Conservation (phyloP, 2,113 vertebrate genomes). For the Symphodus melops region DNA sequence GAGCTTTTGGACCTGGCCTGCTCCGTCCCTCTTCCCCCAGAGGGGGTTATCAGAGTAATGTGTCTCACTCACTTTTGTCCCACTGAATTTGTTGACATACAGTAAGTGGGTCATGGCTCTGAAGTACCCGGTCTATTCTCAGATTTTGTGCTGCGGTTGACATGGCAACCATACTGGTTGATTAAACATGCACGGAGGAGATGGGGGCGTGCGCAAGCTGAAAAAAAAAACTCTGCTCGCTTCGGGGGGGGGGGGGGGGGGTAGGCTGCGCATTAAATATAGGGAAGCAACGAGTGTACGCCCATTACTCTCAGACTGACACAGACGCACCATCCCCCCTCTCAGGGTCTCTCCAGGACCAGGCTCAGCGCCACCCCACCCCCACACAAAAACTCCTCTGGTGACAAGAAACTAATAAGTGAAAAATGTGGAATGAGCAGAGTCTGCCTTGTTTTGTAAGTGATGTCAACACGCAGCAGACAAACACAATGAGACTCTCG, state of each 20-base stretch:
- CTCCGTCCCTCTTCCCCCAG: constrained; percentile 39
- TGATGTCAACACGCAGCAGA: constrained; percentile 15
- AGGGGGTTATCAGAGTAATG: constrained; percentile 80
- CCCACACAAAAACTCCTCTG: constrained; percentile 41
- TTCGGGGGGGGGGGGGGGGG: constrained; percentile 63
- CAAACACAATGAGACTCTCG: constrained; percentile 11
- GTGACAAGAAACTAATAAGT: constrained; percentile 51
- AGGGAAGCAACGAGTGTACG: constrained; percentile 62
- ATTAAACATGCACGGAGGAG: constrained; percentile 90
- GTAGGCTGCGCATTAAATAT: constrained; percentile 66
- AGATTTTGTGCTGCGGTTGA: constrained; percentile 87
- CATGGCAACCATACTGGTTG: constrained; percentile 93
- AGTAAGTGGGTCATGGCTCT: constrained; percentile 97
- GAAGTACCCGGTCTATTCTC: constrained; percentile 87
- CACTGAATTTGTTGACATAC: constrained; percentile 93
- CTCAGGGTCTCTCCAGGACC: constrained; percentile 45
- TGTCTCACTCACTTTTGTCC: constrained; percentile 88
- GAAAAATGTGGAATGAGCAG: constrained; percentile 6
- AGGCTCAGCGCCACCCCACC: constrained; percentile 42
- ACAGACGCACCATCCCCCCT: constrained; percentile 66
- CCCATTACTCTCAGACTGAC: constrained; percentile 63
- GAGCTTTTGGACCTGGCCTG: constrained; percentile 55
- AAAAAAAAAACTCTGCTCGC: constrained; percentile 61
- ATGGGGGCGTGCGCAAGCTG: constrained; percentile 66
- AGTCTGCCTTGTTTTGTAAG: constrained; percentile 5